phyloP scores from a whole-genome alignment of 2,888 invertebrate genomes.

The Uropetala carovei region DNA sequence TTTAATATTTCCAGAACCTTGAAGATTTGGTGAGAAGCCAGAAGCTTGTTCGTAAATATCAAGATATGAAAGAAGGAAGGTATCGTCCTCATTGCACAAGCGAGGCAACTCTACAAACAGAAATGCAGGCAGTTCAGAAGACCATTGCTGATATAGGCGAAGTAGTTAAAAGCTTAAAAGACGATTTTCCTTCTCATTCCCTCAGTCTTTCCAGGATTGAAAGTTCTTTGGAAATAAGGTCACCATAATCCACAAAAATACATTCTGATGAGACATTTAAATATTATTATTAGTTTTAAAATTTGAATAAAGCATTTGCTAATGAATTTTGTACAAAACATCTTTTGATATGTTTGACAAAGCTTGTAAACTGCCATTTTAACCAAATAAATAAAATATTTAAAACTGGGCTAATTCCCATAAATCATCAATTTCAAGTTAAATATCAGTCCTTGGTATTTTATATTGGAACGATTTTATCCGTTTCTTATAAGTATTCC shows the following conservation, averaged over 20 bases:
- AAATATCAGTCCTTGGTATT: too few relatives aligned
- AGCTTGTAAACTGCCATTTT: too few relatives aligned
- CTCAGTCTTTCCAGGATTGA: conserved; percentile 39
- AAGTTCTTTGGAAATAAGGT: background rate
- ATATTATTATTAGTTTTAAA: background rate
- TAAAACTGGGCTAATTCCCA: too few relatives aligned
- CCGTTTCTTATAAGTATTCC: too few relatives aligned
- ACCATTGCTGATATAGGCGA: conserved; percentile 79
- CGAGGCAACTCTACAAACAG: conserved; percentile 77
- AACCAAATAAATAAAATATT: too few relatives aligned
- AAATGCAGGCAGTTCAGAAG: conserved; percentile 79
- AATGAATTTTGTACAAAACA: background rate
- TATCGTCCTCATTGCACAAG: conserved; percentile 74
- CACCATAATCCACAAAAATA: background rate
- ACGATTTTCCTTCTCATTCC: conserved; percentile 76
- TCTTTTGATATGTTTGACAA: too few relatives aligned
- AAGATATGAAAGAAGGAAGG: conserved; percentile 74
- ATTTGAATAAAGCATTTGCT: background rate
- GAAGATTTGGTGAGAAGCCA: conserved; percentile 83
- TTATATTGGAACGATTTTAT: too few relatives aligned
- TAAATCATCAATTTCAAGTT: too few relatives aligned
- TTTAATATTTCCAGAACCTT: conserved; percentile 75
- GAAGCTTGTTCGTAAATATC: conserved; percentile 81
- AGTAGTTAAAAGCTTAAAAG: conserved; percentile 78
- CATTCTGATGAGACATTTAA: background rate